A percentile compares a stretch with the other conserved stretches of the same genome.
phyloP scores from a whole-genome alignment of 2,888 invertebrate genomes.

The Chloromyia formosa region DNA sequence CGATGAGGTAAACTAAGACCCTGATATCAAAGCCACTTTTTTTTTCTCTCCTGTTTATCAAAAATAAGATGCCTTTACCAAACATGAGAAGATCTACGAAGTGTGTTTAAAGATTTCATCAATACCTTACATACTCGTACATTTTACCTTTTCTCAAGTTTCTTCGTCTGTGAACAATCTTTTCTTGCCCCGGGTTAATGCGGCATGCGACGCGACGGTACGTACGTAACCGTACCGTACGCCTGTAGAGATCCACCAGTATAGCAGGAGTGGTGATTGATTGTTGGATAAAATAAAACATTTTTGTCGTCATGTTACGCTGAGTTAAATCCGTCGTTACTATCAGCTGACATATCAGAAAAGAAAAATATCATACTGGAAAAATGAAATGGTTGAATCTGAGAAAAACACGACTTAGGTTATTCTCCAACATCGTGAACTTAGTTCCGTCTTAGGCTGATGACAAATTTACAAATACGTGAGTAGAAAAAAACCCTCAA shows the following conservation, averaged over 20 bases:
- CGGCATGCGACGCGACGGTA: neutral
- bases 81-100: too few species aligned
- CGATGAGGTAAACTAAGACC: too few species aligned
- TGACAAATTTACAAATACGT: neutral
- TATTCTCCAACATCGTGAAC: neutral
- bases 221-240: neutral
- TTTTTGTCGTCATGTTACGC: conserved; percentile 44
- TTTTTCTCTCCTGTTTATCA: too few species aligned
- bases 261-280: conserved; percentile 45
- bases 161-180: neutral
- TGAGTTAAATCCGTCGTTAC: conserved; percentile 39
- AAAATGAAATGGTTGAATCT: neutral
- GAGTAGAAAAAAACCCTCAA: too few species aligned
- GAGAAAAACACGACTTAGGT: neutral
- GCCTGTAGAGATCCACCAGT: neutral
- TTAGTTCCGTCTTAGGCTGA: neutral
- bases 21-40: too few species aligned
- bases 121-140: neutral
- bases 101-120: conserved; percentile 3
- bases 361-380: conserved; percentile 4
- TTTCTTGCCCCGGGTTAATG: neutral
- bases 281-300: conserved; percentile 48
- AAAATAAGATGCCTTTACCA: too few species aligned
- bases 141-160: neutral
- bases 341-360: conserved; percentile 14